phyloP scores from a whole-genome alignment of 2,888 invertebrate genomes.

The Sphecodes monilicornis region DNA sequence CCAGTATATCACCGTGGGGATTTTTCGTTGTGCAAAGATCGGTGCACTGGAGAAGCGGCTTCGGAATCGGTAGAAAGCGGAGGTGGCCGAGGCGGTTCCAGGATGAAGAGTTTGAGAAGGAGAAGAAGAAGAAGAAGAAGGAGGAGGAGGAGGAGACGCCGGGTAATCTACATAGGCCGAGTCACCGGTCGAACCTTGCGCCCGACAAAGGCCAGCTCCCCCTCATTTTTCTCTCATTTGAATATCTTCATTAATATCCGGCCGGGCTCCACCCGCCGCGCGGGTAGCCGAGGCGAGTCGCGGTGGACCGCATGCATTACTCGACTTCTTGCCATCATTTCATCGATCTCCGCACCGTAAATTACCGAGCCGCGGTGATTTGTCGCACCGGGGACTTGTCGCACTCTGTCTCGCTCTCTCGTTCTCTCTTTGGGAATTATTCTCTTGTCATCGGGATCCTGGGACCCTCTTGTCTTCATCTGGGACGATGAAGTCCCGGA shows the following conservation, averaged over 20 bases:
- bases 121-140: neutral
- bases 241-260: conserved; percentile 84
- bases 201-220: conserved; percentile 84
- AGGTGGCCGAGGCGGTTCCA: conserved; percentile 59
- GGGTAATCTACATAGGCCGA: conserved; percentile 81
- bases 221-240: conserved; percentile 83
- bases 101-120: conserved; percentile 66
- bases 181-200: conserved; percentile 81
- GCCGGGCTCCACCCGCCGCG: conserved; percentile 63
- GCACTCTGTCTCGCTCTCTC: neutral
- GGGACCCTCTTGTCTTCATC: neutral
- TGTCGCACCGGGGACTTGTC: conserved; percentile 5
- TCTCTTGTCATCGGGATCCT: neutral
- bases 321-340: conserved; percentile 81
- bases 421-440: neutral
- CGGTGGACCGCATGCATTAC: conserved; percentile 77
- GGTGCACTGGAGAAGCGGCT: neutral
- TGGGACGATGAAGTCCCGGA: neutral
- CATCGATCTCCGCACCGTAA: conserved; percentile 78
- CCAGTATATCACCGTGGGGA: neutral
- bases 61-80: conserved; percentile 43
- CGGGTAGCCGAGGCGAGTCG: conserved; percentile 21
- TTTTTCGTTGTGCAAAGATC: conserved; percentile 3
- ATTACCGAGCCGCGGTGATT: conserved; percentile 64
- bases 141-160: conserved; percentile 53